Conservation (phyloP, 1,140 invertebrate genomes). For the Procambarus virginalis region DNA sequence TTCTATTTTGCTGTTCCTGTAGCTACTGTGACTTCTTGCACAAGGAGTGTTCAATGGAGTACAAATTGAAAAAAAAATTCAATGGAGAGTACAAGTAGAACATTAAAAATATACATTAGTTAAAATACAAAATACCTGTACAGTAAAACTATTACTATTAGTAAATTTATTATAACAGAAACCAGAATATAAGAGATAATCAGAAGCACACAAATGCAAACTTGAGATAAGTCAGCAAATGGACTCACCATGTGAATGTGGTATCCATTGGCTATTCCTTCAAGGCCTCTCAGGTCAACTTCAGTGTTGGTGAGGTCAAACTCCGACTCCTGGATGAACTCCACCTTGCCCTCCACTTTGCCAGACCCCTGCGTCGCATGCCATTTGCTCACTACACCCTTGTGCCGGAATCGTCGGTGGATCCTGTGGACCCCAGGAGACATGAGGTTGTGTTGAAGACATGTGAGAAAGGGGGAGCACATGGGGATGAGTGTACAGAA, state of each 20-base stretch:
- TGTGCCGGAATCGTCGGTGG: slow-evolving; percentile 83
- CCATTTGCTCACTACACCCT: slow-evolving; percentile 90
- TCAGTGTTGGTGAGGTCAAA: slow-evolving; percentile 83
- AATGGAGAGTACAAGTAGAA: too few species aligned
- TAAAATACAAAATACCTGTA: background rate
- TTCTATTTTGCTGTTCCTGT: too few species aligned
- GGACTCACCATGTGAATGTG: slow-evolving; percentile 85
- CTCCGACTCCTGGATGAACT: slow-evolving; percentile 78
- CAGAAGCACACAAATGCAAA: too few species aligned
- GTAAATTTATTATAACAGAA: background rate
- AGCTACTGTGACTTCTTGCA: too few species aligned
- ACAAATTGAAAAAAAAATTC: too few species aligned
- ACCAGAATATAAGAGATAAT: background rate
- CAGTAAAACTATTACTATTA: background rate
- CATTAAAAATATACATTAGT: too few species aligned
- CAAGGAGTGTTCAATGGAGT: too few species aligned
- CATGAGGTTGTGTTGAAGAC: too few species aligned
- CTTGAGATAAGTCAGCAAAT: too few species aligned
- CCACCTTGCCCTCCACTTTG: slow-evolving; percentile 82
- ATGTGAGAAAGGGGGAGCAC: background rate
- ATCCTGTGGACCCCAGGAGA: slow-evolving; percentile 77
- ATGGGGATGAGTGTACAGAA: background rate
- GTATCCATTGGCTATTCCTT: slow-evolving; percentile 82
- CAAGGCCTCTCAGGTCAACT: slow-evolving; percentile 84
- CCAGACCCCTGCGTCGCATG: slow-evolving; percentile 77